phyloP scores from a whole-genome alignment of 1,140 invertebrate genomes.

The Drosophila sucinea region DNA sequence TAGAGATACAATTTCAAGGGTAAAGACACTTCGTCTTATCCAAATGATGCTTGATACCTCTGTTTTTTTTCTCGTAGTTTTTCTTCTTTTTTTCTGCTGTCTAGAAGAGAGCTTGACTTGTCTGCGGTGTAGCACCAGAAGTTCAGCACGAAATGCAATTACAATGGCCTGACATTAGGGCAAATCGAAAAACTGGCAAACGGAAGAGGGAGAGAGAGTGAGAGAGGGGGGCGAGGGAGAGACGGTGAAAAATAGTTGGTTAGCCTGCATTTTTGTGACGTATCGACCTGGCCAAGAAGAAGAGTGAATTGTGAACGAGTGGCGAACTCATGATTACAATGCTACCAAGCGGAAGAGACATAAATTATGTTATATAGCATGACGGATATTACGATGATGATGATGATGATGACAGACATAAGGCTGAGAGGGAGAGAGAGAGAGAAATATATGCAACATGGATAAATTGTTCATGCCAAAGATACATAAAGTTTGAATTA shows the following conservation, averaged over 20 bases:
- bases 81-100: slow-evolving; percentile 4
- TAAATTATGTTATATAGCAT: slow-evolving; percentile 69
- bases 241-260: slow-evolving; percentile 13
- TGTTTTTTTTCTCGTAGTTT: neutral
- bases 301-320: slow-evolving; percentile 24
- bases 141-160: slow-evolving; percentile 80
- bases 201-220: slow-evolving; percentile 16
- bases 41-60: slow-evolving; percentile 7
- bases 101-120: slow-evolving; percentile 29
- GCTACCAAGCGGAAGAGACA: slow-evolving; percentile 70
- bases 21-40: neutral
- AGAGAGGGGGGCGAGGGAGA: neutral
- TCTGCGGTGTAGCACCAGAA: slow-evolving; percentile 62
- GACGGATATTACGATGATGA: slow-evolving; percentile 42
- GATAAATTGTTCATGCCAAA: too few relatives aligned
- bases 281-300: slow-evolving; percentile 12
- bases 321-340: slow-evolving; percentile 50
- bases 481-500: too few relatives aligned
- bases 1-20: neutral
- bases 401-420: slow-evolving; percentile 5
- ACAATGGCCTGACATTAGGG: slow-evolving; percentile 72
- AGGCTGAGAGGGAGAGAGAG: neutral
- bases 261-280: slow-evolving; percentile 43
- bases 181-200: slow-evolving; percentile 56
- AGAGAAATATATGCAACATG: too few relatives aligned